These are phyloP conservation scores for Diaperis boleti DNA, from an alignment of 2,888 invertebrate species.

Conservation along the genomic window DNA sequence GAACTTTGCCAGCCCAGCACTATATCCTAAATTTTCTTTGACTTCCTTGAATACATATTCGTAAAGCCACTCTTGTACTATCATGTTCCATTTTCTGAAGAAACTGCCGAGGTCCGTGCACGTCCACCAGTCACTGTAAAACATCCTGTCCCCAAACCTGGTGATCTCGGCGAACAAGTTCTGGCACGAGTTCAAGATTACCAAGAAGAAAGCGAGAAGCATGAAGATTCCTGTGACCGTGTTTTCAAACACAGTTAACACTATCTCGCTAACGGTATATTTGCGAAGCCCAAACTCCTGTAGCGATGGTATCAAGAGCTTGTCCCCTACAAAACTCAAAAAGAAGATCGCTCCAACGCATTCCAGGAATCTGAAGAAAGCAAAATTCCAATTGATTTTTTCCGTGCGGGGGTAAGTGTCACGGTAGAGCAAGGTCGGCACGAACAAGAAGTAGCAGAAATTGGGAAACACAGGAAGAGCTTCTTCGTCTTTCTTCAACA, in stretches of 20 bases:
- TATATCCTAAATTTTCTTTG: conserved; percentile 64
- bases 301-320: conserved; percentile 80
- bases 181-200: conserved; percentile 90
- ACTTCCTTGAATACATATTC: conserved; percentile 87
- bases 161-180: conserved; percentile 93
- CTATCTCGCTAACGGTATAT: conserved; percentile 67
- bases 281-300: conserved; percentile 70
- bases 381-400: conserved; percentile 80
- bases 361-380: conserved; percentile 78
- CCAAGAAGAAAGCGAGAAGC: conserved; percentile 74
- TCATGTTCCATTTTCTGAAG: conserved; percentile 95
- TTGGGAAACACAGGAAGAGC: conserved; percentile 78
- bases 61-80: conserved; percentile 95
- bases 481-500: conserved; percentile 59
- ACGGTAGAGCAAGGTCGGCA: conserved; percentile 87
- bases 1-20: conserved; percentile 67
- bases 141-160: conserved; percentile 86
- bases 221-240: conserved; percentile 80
- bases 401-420: conserved; percentile 86
- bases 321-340: conserved; percentile 83
- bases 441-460: conserved; percentile 88
- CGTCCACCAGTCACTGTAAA: conserved; percentile 97
- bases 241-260: conserved; percentile 77
- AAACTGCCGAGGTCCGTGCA: conserved; percentile 83
- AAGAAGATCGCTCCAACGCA: conserved; percentile 84